phyloP scores from a whole-genome alignment of 2,888 invertebrate genomes.

The Meta bourneti region DNA sequence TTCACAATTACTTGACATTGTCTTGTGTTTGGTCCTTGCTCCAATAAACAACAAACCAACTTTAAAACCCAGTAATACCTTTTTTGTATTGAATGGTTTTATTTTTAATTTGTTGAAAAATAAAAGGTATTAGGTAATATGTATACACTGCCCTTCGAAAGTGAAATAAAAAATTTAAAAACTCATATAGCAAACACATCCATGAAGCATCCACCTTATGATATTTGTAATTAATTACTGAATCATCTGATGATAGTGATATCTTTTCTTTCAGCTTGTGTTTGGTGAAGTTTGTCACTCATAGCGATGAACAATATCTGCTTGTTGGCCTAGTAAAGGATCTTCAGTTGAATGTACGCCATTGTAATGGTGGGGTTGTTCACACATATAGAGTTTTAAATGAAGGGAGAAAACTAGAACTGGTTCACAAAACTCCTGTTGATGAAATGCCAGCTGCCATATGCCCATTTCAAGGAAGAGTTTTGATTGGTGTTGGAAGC shows the following conservation, averaged over 20 bases:
- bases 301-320: conserved; percentile 85
- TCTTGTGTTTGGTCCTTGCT: no score
- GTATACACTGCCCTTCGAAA: no score
- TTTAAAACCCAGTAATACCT: no score
- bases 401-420: conserved; percentile 91
- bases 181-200: no score
- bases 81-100: no score
- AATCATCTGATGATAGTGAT: neutral
- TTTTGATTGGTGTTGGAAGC: conserved; percentile 94
- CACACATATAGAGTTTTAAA: conserved; percentile 90
- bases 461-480: conserved; percentile 93
- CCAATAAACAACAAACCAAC: no score
- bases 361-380: conserved; percentile 90
- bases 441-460: conserved; percentile 95
- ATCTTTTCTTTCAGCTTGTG: conserved; percentile 83
- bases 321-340: conserved; percentile 96
- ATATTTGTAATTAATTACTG: no score
- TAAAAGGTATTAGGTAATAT: no score
- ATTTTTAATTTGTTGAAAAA: no score
- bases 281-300: conserved; percentile 88
- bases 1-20: no score
- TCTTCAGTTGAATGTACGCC: conserved; percentile 91
- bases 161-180: no score
- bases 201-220: no score
- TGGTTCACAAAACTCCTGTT: conserved; percentile 94